Percentiles rank a stretch among this genome's conserved stretches.
phyloP scores from a whole-genome alignment of 2,113 vertebrate species.

The Pseudorectes ferrugineus region DNA sequence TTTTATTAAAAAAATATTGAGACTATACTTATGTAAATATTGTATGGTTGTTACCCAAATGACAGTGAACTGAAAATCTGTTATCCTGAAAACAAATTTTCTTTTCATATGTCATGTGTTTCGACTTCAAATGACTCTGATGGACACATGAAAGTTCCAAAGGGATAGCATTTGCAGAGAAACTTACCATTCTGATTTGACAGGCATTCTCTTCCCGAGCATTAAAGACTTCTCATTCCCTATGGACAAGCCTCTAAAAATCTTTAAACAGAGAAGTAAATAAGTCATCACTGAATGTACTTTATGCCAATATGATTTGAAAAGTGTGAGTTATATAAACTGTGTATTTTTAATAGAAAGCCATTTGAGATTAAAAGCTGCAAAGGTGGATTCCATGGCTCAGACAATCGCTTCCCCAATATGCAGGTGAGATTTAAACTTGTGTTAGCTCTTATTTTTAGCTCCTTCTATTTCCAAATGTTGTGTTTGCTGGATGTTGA shows the following conservation, averaged over 20 bases:
- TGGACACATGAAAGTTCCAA: not conserved
- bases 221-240: not conserved
- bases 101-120: not conserved
- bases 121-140: not conserved
- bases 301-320: not conserved
- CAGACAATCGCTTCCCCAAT: conserved; percentile 87
- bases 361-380: conserved; percentile 76
- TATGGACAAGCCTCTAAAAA: not conserved
- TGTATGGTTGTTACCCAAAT: not conserved
- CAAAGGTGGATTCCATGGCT: conserved; percentile 91
- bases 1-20: not conserved
- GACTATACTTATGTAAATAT: not conserved
- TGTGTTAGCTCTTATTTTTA: not conserved
- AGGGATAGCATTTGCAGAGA: not conserved
- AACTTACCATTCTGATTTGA: not conserved
- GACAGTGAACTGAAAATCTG: not conserved
- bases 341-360: conserved; percentile 69
- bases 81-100: not conserved
- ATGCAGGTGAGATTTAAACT: conserved; percentile 86
- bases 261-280: not conserved
- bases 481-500: not conserved
- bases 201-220: not conserved
- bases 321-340: not conserved
- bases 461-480: not conserved
- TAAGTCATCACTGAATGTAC: not conserved